Base-by-base conservation (phyloP, 2,797 vertebrate species). In the Rhinophrynus dorsalis region DNA sequence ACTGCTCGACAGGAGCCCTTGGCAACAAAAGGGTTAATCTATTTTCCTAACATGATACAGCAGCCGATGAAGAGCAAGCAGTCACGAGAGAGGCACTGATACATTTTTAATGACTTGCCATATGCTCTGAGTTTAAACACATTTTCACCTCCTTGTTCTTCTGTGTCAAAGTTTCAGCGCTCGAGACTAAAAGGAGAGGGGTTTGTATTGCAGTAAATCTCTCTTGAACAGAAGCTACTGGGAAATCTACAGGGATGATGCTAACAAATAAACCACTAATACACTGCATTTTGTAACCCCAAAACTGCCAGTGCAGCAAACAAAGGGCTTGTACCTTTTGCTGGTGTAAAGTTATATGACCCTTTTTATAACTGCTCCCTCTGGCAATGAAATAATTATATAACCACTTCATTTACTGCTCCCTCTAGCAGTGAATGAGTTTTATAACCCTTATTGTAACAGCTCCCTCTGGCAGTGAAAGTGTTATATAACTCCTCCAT, bases 151-250 rank as follows among this genome's bases (percentile, higher is more conserved):
- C 77, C 73, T 80, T 86, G 78, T 64, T 80, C 74, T 78, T 82
- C 81, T 84, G 73, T 45, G 12, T 54, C 71, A 77, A 84, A 83
- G 80, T 84, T 85, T 77, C 74, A 76, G 15, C 69, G 82, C 82
- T 69, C 77, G 77, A 76, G 80, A 81, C 77, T 56, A 71, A 67
- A 60, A 40, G 17, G 45, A 52, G 26, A 18, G 62, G 45, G 55
- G 24, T 44, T 35, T 64, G 45, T 33, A 3, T 32, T 37, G 45
- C 51, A 15, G n/a, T n/a, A n/a, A n/a, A n/a, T n/a, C n/a, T 56
- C 26, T 15, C 64, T 56, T 21, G 20, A 17, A 35, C 2, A 26
- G 13, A 18, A 45, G 13, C 38, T 29, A 47, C 40, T 56, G 64
- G 64, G 51, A 56, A 67, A 67, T 58, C 38, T 35, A 33, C 27